These are phyloP conservation scores for Aurelia sp. DNA, from an alignment of 30 jellyfish, hydroid and myxozoan species.

Conservation along the genomic window DNA sequence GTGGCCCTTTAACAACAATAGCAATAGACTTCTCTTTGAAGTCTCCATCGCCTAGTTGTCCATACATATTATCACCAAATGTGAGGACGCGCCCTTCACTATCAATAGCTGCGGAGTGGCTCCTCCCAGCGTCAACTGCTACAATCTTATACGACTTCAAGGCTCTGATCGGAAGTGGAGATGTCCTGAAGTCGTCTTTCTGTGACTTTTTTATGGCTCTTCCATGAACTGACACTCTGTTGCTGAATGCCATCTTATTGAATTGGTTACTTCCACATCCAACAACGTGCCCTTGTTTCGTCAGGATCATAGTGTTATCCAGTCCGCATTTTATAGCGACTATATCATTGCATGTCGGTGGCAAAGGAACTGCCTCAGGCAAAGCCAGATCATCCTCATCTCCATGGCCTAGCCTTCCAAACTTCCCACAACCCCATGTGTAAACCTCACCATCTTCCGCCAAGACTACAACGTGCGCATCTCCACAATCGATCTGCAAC, in stretches of 20 bases:
- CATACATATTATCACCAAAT: slow-evolving; percentile 81
- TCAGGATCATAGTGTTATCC: slow-evolving; percentile 80
- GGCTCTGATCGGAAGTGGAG: slow-evolving; percentile 89
- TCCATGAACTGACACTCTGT: slow-evolving; percentile 60
- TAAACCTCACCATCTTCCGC: slow-evolving; percentile 78
- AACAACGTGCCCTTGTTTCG: slow-evolving; percentile 76
- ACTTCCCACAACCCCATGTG: slow-evolving; percentile 96
- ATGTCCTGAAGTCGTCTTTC: slow-evolving; percentile 59
- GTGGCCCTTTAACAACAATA: slow-evolving; percentile 79
- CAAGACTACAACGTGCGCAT: slow-evolving; percentile 89
- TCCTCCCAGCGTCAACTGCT: slow-evolving; percentile 81
- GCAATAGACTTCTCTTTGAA: slow-evolving; percentile 71
- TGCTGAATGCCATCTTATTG: slow-evolving; percentile 86
- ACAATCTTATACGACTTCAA: slow-evolving; percentile 74
- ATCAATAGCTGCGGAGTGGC: slow-evolving; percentile 94
- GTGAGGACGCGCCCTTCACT: slow-evolving; percentile 84
- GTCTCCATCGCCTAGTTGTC: slow-evolving; percentile 93
- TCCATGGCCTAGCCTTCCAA: slow-evolving; percentile 91
- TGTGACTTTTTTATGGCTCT: slow-evolving; percentile 27
- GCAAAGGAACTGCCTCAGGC: slow-evolving; percentile 82
- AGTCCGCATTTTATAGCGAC: slow-evolving; percentile 79
- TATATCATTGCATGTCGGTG: slow-evolving; percentile 65
- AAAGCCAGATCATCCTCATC: slow-evolving; percentile 69
- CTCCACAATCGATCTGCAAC: slow-evolving; percentile 85
- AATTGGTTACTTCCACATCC: slow-evolving; percentile 83